Base-by-base conservation (phyloP, 2,888 invertebrate genomes). In the Frankliniella fusca region DNA sequence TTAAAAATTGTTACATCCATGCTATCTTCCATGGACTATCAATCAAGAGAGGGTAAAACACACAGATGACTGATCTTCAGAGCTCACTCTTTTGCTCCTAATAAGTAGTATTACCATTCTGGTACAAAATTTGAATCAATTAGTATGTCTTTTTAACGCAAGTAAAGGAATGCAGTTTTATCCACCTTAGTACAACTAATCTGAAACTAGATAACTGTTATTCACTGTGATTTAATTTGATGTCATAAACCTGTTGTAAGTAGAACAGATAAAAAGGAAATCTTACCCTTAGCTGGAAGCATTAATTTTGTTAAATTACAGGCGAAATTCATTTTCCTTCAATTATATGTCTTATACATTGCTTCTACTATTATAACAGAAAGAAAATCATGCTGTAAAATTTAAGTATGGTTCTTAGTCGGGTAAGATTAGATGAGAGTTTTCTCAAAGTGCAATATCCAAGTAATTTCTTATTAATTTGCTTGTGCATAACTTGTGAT, bases 1-100 rank as follows among this genome's bases (percentile, higher is more conserved):
- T 18, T 15, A 61, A 20, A 10, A 18, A 15, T 18, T 61, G 61
- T 61, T 61, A 61, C 18, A 20, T 18, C 61, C 61, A 15, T 61
- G 8, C 11, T 61, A 11, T 18, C 20, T 61, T 61, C 61, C n/a
- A 61, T 61, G 61, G 61, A 61, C 61, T 61, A 38, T 38, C 38
- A 38, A 38, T 38, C 38, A 5, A 61, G 20, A 61, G 61, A 61
- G 61, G 61, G 61, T 61, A 61, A 38, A 38, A 54, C 54, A 54
- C n/a, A 76, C 70, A 76, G 27, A 76, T 76, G 70, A 76, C 70
- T 76, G 70, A 76, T 23, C 70, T 76, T 76, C 27, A 76, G 70
- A 76, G 70, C 70, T 76, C 70, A 76, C 27, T 23, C 70, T 76
- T 76, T 76, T 76, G 27, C 27, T 76, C 27, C 27, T 27, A 76